These are phyloP conservation scores for Chydorus sphaericus DNA, from an alignment of 2,888 invertebrate species.

Conservation along the genomic window DNA sequence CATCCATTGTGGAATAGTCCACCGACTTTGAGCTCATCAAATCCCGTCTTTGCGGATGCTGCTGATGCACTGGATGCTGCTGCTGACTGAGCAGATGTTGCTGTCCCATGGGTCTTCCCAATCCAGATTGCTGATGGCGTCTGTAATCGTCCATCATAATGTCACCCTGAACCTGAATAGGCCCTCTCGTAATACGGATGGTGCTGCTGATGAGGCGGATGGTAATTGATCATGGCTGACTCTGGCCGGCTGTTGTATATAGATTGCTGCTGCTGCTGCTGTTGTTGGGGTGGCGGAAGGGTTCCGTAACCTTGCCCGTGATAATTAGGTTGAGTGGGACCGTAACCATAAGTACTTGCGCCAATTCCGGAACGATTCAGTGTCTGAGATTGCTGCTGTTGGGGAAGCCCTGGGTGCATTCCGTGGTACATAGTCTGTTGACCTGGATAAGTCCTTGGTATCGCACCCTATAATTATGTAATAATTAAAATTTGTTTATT, in stretches of 20 bases:
- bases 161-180: conserved; percentile 10
- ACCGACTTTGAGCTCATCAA: conserved; percentile 33
- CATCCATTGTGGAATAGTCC: conserved; percentile 38
- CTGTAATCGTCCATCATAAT: background rate
- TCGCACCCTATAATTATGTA: conserved; percentile 1
- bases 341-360: background rate
- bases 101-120: too few species aligned
- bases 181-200: conserved; percentile 9
- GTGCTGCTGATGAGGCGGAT: background rate
- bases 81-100: background rate
- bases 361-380: background rate
- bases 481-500: too few species aligned
- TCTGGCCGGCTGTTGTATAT: background rate
- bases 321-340: background rate
- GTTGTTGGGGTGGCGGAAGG: background rate
- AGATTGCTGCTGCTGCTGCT: background rate
- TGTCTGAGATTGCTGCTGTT: background rate
- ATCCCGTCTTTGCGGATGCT: conserved; percentile 19
- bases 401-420: background rate
- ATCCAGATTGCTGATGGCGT: too few species aligned
- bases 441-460: conserved; percentile 6
- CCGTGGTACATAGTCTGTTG: conserved; percentile 25
- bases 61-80: background rate
- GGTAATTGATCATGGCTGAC: background rate
- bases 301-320: conserved; percentile 8